Evolutionary conservation across 2,797 vertebrate species (phyloP), one percentile per base, ranked within the genome.

Genomic region (Hafferia zeledoni): DNA sequence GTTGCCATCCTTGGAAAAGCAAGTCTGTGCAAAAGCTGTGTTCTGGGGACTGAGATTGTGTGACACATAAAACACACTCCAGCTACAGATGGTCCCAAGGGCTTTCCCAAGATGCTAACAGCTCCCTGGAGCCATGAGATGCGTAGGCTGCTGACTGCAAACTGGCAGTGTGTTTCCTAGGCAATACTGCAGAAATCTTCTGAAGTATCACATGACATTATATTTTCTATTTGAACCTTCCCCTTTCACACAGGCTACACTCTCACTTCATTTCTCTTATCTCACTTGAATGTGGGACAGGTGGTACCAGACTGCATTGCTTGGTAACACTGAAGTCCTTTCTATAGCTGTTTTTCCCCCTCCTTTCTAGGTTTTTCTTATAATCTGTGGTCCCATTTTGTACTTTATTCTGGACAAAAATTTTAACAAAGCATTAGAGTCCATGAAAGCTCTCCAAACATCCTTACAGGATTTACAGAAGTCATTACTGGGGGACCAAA

Each of bases 131-230:
- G 87, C 75, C 79, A 24, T 3, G 61, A 39, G 47, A 59, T 31
- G 63, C 7, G 39, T 79, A 15, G 91, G 94, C 87, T 63, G 89
- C 83, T 35, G 74, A 44, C 70, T 88, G 76, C 55, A 87, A 87
- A 90, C 92, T 84, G 83, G 61, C 71, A 88, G 60, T 14, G 37
- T 53, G 87, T 87, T 93, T 95, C 92, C 93, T 76, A 85, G 86
- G 90, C 77, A 90, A 91, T 74, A 39, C 69, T 64, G 78, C 44
- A 76, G 39, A 60, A 53, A 55, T 30, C 28, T 61, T 49, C 49
- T 74, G 16, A 74, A 63, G 12, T 13, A 57, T 37, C 75, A 76
- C 50, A 22, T 23, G 63, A 49, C 13, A 2, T 8, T 30, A 3
- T 30, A 41, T 50, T 76, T 49, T 55, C 2, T 25, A 69, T 49